Evolutionary conservation across 2,113 vertebrate genomes (phyloP), one percentile per base, ranked within the genome.

Genomic region (Podocnemis expansa): DNA sequence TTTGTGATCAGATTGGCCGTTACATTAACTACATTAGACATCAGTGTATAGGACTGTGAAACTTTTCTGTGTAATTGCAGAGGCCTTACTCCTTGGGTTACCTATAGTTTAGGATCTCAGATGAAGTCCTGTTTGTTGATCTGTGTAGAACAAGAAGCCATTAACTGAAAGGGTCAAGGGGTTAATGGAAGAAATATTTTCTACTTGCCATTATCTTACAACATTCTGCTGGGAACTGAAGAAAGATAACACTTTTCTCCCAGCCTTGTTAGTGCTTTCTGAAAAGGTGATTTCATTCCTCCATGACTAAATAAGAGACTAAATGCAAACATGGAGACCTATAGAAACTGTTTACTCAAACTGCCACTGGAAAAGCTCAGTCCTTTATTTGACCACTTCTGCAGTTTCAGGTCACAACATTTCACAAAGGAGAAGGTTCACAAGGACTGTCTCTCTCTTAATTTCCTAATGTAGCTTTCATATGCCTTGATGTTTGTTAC

Each of bases 181-280:
- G 97, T 98, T 98, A 98, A 98, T 98, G 98, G 98, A 98, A 97
- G 97, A 96, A 97, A 95, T 86, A 93, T 92, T 95, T 88, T 97
- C 31, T 0, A 1, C 95, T 96, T 97, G 88, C 96, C 93, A 95
- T 98, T 98, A 98, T 97, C 97, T 97, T 88, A 49, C 41, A 89
- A 34, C 0, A 0, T 97, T 97, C 96, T 92, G 41, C 12, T 1
- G 94, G 60, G 95, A 97, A 82, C 86, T 55, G 29, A 96, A 96
- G 94, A 96, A 96, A 96, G 91, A 84, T 92, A 97, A 96, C 90
- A 54, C 82, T 97, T 56, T 80, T 94, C 93, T 88, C 79, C 91
- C 80, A 1, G 82, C 96, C 93, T 95, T 95, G 76, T 94, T 95
- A 95, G 91, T 96, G 96, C 82, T 96, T 98, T 98, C 90, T 96